A percentile compares a stretch with the other conserved stretches of the same genome.
These are phyloP conservation scores for Aythya fuligula DNA, from an alignment of 2,797 vertebrate species.

Conservation along the genomic window DNA sequence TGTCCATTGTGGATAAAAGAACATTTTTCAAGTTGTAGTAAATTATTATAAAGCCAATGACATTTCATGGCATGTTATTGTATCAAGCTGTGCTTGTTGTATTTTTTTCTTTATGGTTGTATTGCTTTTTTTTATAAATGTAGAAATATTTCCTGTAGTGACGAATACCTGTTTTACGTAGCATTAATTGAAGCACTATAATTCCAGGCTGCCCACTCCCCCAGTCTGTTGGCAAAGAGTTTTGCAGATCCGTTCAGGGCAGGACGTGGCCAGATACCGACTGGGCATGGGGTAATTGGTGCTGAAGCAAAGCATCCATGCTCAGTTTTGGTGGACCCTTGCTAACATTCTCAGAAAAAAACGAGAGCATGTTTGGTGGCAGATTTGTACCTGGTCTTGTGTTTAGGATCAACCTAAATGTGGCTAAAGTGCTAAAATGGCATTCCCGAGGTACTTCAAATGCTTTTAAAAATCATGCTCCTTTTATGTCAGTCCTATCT, in stretches of 20 bases:
- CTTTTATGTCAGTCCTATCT: background rate
- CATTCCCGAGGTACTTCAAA: fast-evolving
- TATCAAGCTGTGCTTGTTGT: slow-evolving; percentile 86
- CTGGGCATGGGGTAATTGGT: background rate
- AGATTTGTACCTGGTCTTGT: background rate
- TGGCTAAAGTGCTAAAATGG: background rate
- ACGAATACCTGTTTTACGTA: slow-evolving; percentile 76
- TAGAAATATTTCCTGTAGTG: slow-evolving; percentile 75
- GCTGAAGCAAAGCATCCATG: background rate
- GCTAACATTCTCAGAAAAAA: background rate
- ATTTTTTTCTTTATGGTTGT: slow-evolving; percentile 73
- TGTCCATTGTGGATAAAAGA: slow-evolving; percentile 80
- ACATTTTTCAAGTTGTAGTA: slow-evolving; percentile 81
- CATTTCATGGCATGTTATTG: slow-evolving; percentile 79
- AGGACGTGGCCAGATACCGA: background rate
- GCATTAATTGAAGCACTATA: slow-evolving; percentile 50
- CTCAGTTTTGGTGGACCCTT: fast-evolving
- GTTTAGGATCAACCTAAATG: background rate
- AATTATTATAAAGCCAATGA: slow-evolving; percentile 85
- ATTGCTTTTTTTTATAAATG: slow-evolving; percentile 75
- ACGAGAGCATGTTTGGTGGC: fast-evolving
- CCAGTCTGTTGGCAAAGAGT: background rate
- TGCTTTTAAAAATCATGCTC: background rate
- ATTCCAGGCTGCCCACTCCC: background rate
- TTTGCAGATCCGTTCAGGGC: fast-evolving